Conservation (phyloP, 2,113 vertebrate genomes). For the Ictalurus punctatus region DNA sequence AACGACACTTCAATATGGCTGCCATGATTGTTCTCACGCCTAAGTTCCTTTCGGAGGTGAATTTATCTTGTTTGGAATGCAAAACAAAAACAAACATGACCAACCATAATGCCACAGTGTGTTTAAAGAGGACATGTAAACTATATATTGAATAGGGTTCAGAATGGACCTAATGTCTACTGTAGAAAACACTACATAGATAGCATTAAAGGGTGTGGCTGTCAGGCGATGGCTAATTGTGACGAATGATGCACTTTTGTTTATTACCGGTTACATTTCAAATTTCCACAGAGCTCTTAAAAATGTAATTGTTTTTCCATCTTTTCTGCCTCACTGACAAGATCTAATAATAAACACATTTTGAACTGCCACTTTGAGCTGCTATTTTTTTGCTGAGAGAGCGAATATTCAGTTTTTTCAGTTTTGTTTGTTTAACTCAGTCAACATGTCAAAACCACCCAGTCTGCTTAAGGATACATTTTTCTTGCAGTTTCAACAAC, state of each 20-base stretch:
- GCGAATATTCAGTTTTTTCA: background rate
- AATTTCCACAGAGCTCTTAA: background rate
- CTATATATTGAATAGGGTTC: background rate
- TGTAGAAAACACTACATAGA: background rate
- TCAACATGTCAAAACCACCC: constrained; percentile 4
- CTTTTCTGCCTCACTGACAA: background rate
- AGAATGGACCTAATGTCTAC: background rate
- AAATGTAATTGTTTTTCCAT: background rate
- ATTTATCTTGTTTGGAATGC: too few relatives aligned
- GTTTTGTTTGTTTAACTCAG: background rate
- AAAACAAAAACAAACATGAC: too few relatives aligned
- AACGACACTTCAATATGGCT: too few relatives aligned
- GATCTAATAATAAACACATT: background rate
- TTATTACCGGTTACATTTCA: background rate
- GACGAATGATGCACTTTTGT: background rate
- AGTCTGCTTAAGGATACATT: background rate
- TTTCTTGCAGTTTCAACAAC: background rate
- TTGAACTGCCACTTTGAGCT: background rate
- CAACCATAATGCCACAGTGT: background rate
- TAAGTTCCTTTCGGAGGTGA: too few relatives aligned
- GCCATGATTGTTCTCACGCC: too few relatives aligned
- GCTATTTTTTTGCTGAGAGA: background rate
- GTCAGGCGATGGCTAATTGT: background rate
- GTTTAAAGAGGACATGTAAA: background rate
- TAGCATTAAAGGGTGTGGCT: background rate